A percentile compares a stretch with the other conserved stretches of the same genome.
Conservation (phyloP, 1,140 invertebrate species). For the Drosophila biarmipes region DNA sequence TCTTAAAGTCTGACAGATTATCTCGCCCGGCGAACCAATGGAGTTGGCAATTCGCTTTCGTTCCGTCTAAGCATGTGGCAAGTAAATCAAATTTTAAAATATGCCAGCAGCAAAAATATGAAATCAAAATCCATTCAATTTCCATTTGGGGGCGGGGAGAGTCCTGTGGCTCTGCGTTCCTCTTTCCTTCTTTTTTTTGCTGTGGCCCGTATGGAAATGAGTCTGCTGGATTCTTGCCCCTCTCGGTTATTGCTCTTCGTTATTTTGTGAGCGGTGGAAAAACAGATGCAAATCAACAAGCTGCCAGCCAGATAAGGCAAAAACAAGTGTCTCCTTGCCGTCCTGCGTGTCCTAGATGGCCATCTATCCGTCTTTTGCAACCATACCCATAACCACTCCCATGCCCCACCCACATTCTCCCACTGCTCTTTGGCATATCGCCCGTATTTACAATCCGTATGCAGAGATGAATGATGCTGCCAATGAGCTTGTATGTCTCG, state of each 20-base stretch:
- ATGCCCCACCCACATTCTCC: background rate
- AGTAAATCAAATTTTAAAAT: constrained; percentile 55
- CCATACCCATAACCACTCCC: background rate
- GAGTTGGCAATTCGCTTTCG: constrained; percentile 1
- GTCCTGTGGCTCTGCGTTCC: constrained; percentile 14
- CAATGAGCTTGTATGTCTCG: constrained; percentile 52
- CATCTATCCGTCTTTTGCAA: constrained; percentile 13
- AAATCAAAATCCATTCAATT: constrained; percentile 68
- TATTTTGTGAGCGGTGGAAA: constrained; percentile 53
- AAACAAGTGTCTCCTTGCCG: constrained; percentile 53
- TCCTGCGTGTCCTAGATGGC: constrained; percentile 40
- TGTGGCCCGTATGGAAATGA: constrained; percentile 52
- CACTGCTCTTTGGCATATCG: constrained; percentile 18
- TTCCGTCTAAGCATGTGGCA: constrained; percentile 14
- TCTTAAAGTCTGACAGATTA: constrained; percentile 9
- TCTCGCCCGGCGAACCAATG: background rate
- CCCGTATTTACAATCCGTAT: constrained; percentile 57
- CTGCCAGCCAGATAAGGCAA: constrained; percentile 58
- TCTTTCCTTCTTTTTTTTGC: background rate
- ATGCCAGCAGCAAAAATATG: constrained; percentile 54
- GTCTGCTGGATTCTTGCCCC: constrained; percentile 35
- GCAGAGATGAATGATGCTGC: constrained; percentile 65
- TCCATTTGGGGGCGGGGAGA: constrained; percentile 24
- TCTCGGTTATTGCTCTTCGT: constrained; percentile 38
- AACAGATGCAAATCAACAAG: constrained; percentile 73